Evolutionary conservation across 1,140 invertebrate genomes (phyloP), one percentile per base, ranked within the genome.

Genomic region (Bombus confusus): DNA sequence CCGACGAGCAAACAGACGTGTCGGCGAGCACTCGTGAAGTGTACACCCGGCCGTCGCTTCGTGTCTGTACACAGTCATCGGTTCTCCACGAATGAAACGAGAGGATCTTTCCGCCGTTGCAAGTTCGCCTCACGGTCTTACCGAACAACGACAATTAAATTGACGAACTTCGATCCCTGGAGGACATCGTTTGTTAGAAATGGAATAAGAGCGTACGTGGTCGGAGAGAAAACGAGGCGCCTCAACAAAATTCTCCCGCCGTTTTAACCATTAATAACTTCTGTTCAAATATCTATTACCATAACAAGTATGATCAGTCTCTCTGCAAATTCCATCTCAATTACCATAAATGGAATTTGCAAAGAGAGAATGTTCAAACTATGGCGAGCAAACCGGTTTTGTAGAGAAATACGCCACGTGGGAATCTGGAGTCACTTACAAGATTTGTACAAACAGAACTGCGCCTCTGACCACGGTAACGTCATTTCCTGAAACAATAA

Each of bases 1-100:
- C 86, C 88, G 78, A 72, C 78, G 83, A 85, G 57, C 78, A 85
- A 85, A 85, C 83, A 85, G 79, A 85, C 83, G 83, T 80, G 79
- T 81, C 71, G 71, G 77, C 68, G 83, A 79, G 37, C 41, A 72
- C 69, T 85, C 71, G 83, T 66, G 22, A 57, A 75, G 78, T 74
- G 83, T 80, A 85, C 68, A 80, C 74, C 74, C 57, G 41, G 2
- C 41, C 28, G 28, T 59, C 13, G 47, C 1, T 52, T 78, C 82
- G 47, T 41, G 68, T 84, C 52, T 62, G 76, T 34, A 68, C 59
- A 80, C 68, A 78, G 52, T 52, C 82, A 10, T 13, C 47, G 64
- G 82, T 47, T 47, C 34, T 34, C 22, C n/a, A 0, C 75, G 15
- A n/a, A 37, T 3, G 25, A 39, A 57, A 52, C 62, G 43, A 57